These are phyloP conservation scores for Ictalurus punctatus DNA, from an alignment of 2,113 vertebrate species.

Conservation along the genomic window DNA sequence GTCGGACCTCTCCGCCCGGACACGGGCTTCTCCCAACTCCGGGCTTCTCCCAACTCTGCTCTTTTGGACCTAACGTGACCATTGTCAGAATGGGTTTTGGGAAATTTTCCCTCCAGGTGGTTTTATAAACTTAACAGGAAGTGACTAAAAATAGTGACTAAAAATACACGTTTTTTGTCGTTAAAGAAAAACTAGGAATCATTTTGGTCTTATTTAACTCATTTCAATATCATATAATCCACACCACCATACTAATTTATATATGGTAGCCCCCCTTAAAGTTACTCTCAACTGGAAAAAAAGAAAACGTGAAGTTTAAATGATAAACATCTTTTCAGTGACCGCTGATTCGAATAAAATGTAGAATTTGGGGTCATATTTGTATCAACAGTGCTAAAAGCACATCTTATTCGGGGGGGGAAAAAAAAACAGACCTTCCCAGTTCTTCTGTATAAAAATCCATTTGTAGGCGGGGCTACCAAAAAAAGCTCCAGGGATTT, in stretches of 20 bases:
- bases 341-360: neutral
- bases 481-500: neutral
- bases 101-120: neutral
- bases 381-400: neutral
- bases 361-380: neutral
- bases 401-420: neutral
- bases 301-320: too few relatives aligned
- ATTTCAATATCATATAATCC: too few relatives aligned
- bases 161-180: neutral
- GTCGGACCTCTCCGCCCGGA: slow-evolving; percentile 54
- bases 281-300: too few relatives aligned
- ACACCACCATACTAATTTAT: too few relatives aligned
- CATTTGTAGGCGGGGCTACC: neutral
- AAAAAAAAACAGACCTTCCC: neutral
- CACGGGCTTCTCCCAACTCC: slow-evolving; percentile 44
- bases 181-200: too few relatives aligned
- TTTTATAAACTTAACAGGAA: neutral
- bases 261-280: too few relatives aligned
- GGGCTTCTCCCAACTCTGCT: slow-evolving; percentile 42
- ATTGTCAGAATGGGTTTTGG: neutral
- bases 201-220: too few relatives aligned
- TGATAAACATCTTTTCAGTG: neutral
- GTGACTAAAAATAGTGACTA: neutral
- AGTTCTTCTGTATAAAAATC: neutral
- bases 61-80: slow-evolving; percentile 5